Evolutionary conservation across 2,113 vertebrate genomes (phyloP), one percentile per base, ranked within the genome.

Genomic region (Anoplopoma fimbria): DNA sequence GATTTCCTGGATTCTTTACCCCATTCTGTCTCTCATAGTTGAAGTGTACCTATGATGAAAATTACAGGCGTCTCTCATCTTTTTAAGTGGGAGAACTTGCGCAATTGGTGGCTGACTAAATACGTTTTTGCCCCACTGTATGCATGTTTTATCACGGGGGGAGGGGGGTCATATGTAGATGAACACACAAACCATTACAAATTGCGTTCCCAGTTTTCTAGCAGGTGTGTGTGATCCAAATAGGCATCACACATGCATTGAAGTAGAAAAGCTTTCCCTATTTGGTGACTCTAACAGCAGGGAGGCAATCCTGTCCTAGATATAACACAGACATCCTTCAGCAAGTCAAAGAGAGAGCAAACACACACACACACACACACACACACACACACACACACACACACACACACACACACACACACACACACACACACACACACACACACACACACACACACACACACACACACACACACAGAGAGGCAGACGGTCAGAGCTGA

Each of bases 261-360:
- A 73, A 34, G 62, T 58, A 45, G 64, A 83, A 71, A 67, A 71
- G 51, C 47, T 76, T 57, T 36, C 79, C 75, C 61, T 86, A 79
- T 74, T 60, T 77, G 71, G 87, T 33, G n/a, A 69, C 64, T 73
- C 31, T 12, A 27, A 62, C 36, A 55, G 27, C 53, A 76, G 33
- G 36, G 45, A 79, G 62, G 49, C 77, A 82, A 51, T 79, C 27
- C 8, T 68, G 68, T 70, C 75, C 71, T 60, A 55, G 71, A 83
- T 82, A 77, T 33, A 86, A 87, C 83, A 49, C 62, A 89, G 85
- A 85, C 62, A 78, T 85, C 64, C 45, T 69, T 81, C 42, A 78
- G 68, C 63, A 76, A 64, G 69, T 65, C 33, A 63, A 40, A 79
- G 27, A 83, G 27, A 77, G 23, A 65, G 34, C n/a, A 34, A 21